phyloP scores from a whole-genome alignment of 1,140 invertebrate species.

The Leucophenga varia region DNA sequence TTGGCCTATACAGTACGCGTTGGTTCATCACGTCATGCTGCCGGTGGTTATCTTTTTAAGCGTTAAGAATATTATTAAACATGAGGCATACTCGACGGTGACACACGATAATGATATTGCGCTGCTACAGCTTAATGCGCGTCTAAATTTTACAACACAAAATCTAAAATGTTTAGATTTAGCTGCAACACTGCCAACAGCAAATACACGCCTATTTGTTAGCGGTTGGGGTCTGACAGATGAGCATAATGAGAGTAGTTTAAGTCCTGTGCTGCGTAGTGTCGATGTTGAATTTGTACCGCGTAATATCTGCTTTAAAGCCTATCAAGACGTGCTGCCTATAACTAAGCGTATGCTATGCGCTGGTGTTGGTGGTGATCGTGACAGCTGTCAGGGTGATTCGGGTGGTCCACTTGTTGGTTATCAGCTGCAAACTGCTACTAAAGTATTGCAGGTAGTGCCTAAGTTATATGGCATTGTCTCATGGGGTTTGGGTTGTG shows the following conservation, averaged over 20 bases:
- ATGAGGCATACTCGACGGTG: slow-evolving; percentile 33
- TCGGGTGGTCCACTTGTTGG: slow-evolving; percentile 45
- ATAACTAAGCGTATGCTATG: slow-evolving; percentile 45
- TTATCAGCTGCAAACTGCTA: slow-evolving; percentile 26
- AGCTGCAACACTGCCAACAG: slow-evolving; percentile 16
- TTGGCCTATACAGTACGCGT: slow-evolving; percentile 34
- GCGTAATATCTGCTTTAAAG: slow-evolving; percentile 17
- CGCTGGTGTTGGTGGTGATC: slow-evolving; percentile 25
- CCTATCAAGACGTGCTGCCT: slow-evolving; percentile 35
- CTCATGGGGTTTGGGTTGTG: slow-evolving; percentile 60
- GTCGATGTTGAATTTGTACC: slow-evolving; percentile 34
- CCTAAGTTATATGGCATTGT: slow-evolving; percentile 57
- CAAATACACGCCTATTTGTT: slow-evolving; percentile 24
- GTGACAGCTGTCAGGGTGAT: slow-evolving; percentile 47
- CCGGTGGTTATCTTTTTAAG: slow-evolving; percentile 38
- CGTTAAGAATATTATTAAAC: slow-evolving; percentile 33
- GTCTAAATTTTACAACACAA: slow-evolving; percentile 30
- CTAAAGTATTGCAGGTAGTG: slow-evolving; percentile 26
- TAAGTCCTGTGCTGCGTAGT: slow-evolving; percentile 29
- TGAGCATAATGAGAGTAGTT: slow-evolving; percentile 11
- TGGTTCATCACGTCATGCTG: slow-evolving; percentile 28
- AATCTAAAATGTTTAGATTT: slow-evolving; percentile 31
- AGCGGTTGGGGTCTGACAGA: slow-evolving; percentile 37
- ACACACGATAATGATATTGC: slow-evolving; percentile 47
- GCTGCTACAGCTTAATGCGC: slow-evolving; percentile 31